phyloP scores from a whole-genome alignment of 2,113 vertebrate genomes.

The Anas platyrhynchos region DNA sequence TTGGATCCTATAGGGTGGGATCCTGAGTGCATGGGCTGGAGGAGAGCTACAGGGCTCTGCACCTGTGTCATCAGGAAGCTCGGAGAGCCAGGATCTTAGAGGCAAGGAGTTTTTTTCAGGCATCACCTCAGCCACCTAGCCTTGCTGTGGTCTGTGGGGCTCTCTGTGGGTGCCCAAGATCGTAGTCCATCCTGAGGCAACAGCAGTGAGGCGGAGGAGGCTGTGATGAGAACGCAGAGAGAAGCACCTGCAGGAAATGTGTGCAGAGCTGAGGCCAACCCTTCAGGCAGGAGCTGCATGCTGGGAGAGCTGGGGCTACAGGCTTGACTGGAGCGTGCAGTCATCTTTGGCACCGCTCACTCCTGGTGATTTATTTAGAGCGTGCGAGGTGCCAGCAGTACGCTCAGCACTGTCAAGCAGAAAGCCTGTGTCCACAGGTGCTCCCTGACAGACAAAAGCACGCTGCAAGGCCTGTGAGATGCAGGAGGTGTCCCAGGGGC shows the following conservation, averaged over 20 bases:
- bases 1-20: background rate
- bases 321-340: rapidly evolving
- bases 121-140: background rate
- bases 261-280: background rate
- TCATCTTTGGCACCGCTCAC: background rate
- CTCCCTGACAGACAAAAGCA: background rate
- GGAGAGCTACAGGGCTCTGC: background rate
- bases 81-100: background rate
- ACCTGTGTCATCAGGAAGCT: rapidly evolving
- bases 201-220: no score
- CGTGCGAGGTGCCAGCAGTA: background rate
- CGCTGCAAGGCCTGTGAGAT: rapidly evolving
- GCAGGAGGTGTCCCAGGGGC: background rate
- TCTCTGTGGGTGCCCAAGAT: background rate
- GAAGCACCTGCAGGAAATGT: background rate
- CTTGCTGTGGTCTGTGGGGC: background rate
- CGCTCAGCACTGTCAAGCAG: background rate
- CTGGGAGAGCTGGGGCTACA: background rate
- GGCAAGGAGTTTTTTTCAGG: background rate
- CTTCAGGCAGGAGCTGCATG: background rate
- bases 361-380: background rate
- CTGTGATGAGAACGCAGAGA: background rate
- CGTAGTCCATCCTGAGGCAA: background rate
- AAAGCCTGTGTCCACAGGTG: background rate
- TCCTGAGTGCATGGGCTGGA: background rate